A percentile compares a stretch with the other conserved stretches of the same genome.
Conservation (phyloP, 1,140 invertebrate genomes). For the Atopsyche davidsoni region DNA sequence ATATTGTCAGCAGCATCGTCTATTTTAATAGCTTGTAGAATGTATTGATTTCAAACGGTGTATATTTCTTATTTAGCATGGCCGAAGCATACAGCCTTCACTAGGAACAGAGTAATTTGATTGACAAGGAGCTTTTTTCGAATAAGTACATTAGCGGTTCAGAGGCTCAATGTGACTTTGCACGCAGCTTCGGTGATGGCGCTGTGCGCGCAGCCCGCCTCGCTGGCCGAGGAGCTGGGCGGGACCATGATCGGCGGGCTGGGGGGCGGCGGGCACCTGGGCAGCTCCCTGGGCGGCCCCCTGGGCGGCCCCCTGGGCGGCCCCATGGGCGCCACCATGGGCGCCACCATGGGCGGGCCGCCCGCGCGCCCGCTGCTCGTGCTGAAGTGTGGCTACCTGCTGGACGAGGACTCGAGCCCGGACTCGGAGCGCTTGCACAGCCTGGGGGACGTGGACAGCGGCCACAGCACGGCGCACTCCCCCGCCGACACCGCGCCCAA, state of each 20-base stretch:
- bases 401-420: slow-evolving; percentile 76
- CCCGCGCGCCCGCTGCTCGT: slow-evolving; percentile 59
- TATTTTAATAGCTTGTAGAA: too few species aligned
- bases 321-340: slow-evolving; percentile 46
- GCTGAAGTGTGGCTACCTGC: slow-evolving; percentile 67
- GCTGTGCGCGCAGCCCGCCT: slow-evolving; percentile 49
- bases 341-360: slow-evolving; percentile 37
- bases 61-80: too few species aligned
- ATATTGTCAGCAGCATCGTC: too few species aligned
- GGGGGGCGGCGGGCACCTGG: slow-evolving; percentile 34
- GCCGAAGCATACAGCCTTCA: too few species aligned
- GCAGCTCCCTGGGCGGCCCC: slow-evolving; percentile 37
- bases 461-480: slow-evolving; percentile 83
- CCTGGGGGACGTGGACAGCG: slow-evolving; percentile 72
- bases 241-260: too few species aligned
- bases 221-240: slow-evolving; percentile 65
- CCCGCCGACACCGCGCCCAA: slow-evolving; percentile 75
- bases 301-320: slow-evolving; percentile 57
- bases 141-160: too few species aligned
- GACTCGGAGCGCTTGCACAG: slow-evolving; percentile 77
- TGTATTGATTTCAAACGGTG: too few species aligned
- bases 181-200: slow-evolving; percentile 49
- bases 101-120: too few species aligned
- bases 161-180: too few species aligned
- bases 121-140: too few species aligned